Evolutionary conservation across 2,888 invertebrate species (phyloP).

Genomic region (Caenorhabditis sp.): DNA sequence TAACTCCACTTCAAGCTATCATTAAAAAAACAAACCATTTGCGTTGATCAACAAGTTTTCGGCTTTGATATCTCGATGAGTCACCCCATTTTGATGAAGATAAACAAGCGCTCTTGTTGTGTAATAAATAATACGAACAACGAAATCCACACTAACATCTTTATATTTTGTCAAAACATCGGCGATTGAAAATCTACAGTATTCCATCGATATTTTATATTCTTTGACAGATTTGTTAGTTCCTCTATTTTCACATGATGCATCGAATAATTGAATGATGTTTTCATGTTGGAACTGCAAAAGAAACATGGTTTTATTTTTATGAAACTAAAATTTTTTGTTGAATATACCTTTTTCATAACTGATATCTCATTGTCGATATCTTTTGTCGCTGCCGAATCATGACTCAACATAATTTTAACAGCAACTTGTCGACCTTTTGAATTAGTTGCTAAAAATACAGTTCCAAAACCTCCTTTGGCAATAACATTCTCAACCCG

Average conservation of each 20-base stretch:
- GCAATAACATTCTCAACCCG: constrained; percentile 39
- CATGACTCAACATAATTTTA: constrained; percentile 35
- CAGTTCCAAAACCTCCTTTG: constrained; percentile 40
- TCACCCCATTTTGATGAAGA: constrained; percentile 26
- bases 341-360: constrained; percentile 20
- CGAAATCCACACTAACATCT: constrained; percentile 27
- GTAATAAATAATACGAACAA: constrained; percentile 27
- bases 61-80: constrained; percentile 41
- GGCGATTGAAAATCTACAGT: constrained; percentile 38
- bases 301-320: too few species aligned
- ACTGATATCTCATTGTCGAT: constrained; percentile 39
- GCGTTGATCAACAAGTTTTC: constrained; percentile 41
- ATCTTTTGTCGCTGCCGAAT: constrained; percentile 30
- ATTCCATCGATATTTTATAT: constrained; percentile 40
- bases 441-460: constrained; percentile 27
- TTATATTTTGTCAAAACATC: constrained; percentile 33
- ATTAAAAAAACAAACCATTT: constrained; percentile 35
- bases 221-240: constrained; percentile 28
- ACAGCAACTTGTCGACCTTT: constrained; percentile 34
- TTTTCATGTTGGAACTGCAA: constrained; percentile 28
- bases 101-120: constrained; percentile 28
- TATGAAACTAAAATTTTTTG: too few species aligned
- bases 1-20: too few species aligned
- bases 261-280: constrained; percentile 34
- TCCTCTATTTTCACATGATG: constrained; percentile 20